phyloP scores from a whole-genome alignment of 30 jellyfish, hydroid and myxozoan genomes.

The Turritopsis rubra region DNA sequence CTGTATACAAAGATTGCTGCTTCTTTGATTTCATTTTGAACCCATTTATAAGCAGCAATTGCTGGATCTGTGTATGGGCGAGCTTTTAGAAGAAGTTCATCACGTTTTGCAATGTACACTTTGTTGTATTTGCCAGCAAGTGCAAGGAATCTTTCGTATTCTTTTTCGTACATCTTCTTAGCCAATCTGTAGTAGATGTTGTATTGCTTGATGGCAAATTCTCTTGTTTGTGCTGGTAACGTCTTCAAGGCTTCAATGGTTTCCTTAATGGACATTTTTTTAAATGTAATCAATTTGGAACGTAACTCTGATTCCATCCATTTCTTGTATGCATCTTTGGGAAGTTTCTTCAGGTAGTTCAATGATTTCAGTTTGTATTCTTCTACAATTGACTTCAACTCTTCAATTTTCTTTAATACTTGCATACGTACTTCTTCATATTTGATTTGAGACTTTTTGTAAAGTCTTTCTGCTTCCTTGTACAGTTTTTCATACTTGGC shows the following conservation, averaged over 20 bases:
- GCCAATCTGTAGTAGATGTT: slow-evolving; percentile 50
- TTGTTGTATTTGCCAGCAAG: background rate
- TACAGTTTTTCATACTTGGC: background rate
- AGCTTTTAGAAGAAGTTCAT: background rate
- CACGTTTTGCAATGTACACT: background rate
- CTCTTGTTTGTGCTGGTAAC: slow-evolving; percentile 47
- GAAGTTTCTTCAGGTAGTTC: slow-evolving; percentile 15
- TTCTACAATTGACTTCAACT: background rate
- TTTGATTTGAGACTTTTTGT: background rate
- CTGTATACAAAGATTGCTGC: slow-evolving; percentile 54
- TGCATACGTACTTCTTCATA: background rate
- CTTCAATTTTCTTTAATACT: background rate
- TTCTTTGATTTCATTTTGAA: slow-evolving; percentile 81
- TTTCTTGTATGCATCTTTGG: slow-evolving; percentile 27
- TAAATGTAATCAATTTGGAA: slow-evolving; percentile 15
- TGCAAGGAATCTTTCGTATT: slow-evolving; percentile 8
- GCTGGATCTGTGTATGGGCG: slow-evolving; percentile 50
- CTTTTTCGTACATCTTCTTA: background rate
- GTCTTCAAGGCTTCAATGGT: slow-evolving; percentile 56
- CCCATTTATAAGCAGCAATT: slow-evolving; percentile 27
- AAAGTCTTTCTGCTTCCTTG: background rate
- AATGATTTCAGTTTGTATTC: slow-evolving; percentile 2
- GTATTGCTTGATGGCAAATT: slow-evolving; percentile 41
- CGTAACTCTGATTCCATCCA: slow-evolving; percentile 52
- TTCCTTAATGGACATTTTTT: slow-evolving; percentile 74